Evolutionary conservation across 2,113 vertebrate genomes (phyloP).

Genomic region (Rhinolophus ferrumequinum): DNA sequence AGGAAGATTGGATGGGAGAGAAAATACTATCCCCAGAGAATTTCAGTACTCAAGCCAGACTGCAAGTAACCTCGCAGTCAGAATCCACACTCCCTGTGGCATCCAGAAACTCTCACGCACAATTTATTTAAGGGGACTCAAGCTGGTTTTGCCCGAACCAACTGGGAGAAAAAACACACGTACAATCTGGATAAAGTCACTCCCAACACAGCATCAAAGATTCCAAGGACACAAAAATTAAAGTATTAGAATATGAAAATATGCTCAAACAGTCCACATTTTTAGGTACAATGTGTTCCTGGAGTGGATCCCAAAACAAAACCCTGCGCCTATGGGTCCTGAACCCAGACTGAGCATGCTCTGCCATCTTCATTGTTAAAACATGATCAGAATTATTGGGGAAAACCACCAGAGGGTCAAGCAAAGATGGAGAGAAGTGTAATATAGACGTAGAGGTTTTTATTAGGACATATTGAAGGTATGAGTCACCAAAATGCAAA

Average conservation of each 20-base stretch:
- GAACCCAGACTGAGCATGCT: not conserved
- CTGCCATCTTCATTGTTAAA: not conserved
- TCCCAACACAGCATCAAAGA: not conserved
- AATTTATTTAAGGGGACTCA: not conserved
- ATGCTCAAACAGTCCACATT: not conserved
- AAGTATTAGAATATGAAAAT: not conserved
- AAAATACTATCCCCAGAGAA: not conserved
- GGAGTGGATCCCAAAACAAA: not conserved
- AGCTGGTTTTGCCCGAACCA: not conserved
- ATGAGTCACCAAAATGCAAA: not conserved
- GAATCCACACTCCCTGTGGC: not conserved
- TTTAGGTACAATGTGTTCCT: not conserved
- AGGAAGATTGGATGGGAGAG: not conserved
- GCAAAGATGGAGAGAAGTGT: not conserved
- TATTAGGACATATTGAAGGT: not conserved
- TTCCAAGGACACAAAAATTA: not conserved
- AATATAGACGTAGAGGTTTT: not conserved
- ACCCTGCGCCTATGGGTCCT: not conserved
- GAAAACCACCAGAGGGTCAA: not conserved
- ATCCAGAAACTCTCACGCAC: not conserved
- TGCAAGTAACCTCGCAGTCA: not conserved
- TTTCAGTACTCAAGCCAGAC: not conserved
- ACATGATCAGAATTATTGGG: not conserved
- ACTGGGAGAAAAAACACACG: not conserved
- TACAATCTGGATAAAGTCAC: not conserved